Base-by-base conservation (phyloP, 1,140 invertebrate genomes). In the Berghia stephanieae region DNA sequence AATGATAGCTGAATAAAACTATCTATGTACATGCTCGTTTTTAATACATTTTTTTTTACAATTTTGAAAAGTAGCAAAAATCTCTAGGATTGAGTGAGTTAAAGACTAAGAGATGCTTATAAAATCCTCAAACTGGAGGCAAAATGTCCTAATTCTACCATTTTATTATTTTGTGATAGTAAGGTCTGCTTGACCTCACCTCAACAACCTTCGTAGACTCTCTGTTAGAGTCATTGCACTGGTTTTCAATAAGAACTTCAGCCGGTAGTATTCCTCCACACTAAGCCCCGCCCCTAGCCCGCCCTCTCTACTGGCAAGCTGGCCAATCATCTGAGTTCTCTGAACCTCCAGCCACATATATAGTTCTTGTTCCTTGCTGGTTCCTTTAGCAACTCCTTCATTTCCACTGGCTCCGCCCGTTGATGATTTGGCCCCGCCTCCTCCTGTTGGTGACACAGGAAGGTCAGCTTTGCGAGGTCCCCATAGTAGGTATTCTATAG, bases 161-260 rank as follows among this genome's bases (percentile, higher is more conserved):
- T n/a, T n/a, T n/a, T n/a, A n/a, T n/a, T n/a, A n/a, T n/a, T n/a
- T n/a, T n/a, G n/a, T n/a, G n/a, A n/a, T n/a, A n/a, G n/a, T n/a
- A n/a, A n/a, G n/a, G n/a, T n/a, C n/a, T n/a, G n/a, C n/a, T n/a
- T n/a, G n/a, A n/a, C n/a, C n/a, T n/a, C n/a, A 60, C 18, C 69
- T 38, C 10, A 57, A 42, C 24, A 81, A 78, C 67, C 80, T 77
- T 16, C 84, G 68, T n/a, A 84, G 79, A 80, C 83, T 83, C 55
- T 87, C 86, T 2, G 83, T 81, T 66, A 87, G 78, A 63, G 83
- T 85, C 21, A 80, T 81, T 31, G 85, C 82, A 74, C 82, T 85
- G n/a, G 86, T 82, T 72, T 87, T 87, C 49, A 86, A 76, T 67
- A 87, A 79, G 78, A 87, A 87, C 77, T 86, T 86, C 78, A 87